phyloP scores from a whole-genome alignment of 2,113 vertebrate genomes.

The Zapus hudsonius region DNA sequence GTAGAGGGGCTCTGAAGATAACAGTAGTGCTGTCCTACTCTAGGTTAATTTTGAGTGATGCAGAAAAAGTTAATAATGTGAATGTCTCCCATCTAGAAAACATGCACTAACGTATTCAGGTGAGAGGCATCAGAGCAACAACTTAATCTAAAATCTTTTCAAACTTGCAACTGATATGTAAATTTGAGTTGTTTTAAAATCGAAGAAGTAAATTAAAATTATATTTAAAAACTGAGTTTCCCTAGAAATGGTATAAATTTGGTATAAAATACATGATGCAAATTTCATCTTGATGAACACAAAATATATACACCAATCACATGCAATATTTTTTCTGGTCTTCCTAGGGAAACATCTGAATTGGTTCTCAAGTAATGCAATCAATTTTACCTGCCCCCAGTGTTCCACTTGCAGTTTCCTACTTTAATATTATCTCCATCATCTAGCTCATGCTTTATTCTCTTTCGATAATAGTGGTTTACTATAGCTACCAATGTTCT shows the following conservation, averaged over 20 bases:
- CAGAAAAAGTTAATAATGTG: not conserved
- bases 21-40: not conserved
- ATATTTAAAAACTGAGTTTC: not conserved
- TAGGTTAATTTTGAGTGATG: not conserved
- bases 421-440: not conserved
- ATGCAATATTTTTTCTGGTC: not conserved
- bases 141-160: not conserved
- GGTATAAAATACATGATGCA: not conserved
- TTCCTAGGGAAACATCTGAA: not conserved
- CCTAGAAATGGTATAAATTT: not conserved
- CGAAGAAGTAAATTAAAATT: not conserved
- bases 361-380: not conserved
- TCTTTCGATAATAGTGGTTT: not conserved
- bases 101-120: not conserved
- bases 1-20: not conserved
- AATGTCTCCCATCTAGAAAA: not conserved
- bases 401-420: not conserved
- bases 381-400: not conserved
- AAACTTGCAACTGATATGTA: not conserved
- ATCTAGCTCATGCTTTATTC: not conserved
- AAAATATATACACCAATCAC: not conserved
- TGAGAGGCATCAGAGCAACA: not conserved
- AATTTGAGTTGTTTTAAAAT: not conserved
- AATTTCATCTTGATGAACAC: not conserved
- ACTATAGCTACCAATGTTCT: not conserved